These are phyloP conservation scores for Aeoliscus strigatus DNA, from an alignment of 2,797 vertebrate genomes.

Conservation along the genomic window DNA sequence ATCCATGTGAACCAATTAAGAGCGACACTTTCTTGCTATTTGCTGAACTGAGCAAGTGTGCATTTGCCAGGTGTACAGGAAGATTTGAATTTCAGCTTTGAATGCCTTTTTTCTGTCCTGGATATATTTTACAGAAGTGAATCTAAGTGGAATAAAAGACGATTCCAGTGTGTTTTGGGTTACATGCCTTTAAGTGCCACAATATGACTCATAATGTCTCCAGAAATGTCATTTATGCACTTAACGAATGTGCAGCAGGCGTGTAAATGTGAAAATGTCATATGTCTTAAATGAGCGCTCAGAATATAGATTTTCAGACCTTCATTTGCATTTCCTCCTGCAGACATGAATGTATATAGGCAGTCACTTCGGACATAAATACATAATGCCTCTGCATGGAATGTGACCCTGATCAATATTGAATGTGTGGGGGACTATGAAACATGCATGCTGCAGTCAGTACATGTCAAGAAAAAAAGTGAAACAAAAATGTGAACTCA, in stretches of 20 bases:
- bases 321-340: slow-evolving; percentile 5
- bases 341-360: slow-evolving; percentile 7
- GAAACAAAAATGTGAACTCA: slow-evolving; percentile 1
- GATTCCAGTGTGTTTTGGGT: slow-evolving; percentile 7
- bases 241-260: slow-evolving; percentile 7
- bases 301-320: slow-evolving; percentile 1
- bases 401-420: slow-evolving; percentile 27
- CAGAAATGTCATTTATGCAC: slow-evolving; percentile 10
- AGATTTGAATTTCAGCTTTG: too few relatives aligned
- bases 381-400: slow-evolving; percentile 6
- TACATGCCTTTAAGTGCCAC: slow-evolving; percentile 12
- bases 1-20: too few relatives aligned
- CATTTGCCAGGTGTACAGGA: too few relatives aligned
- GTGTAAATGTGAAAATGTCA: slow-evolving; percentile 7
- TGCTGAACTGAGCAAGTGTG: too few relatives aligned
- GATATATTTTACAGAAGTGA: slow-evolving; percentile 7
- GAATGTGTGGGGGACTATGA: slow-evolving; percentile 19
- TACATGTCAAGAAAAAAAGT: not conserved
- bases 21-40: too few relatives aligned
- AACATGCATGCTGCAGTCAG: slow-evolving; percentile 12
- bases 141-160: slow-evolving; percentile 11
- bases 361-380: slow-evolving; percentile 12
- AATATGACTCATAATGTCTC: slow-evolving; percentile 2
- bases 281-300: not conserved
- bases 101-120: too few relatives aligned